Percentiles rank a stretch among this genome's conserved stretches.
phyloP scores from a whole-genome alignment of 2,113 vertebrate genomes.

The Lipotes vexillifer region DNA sequence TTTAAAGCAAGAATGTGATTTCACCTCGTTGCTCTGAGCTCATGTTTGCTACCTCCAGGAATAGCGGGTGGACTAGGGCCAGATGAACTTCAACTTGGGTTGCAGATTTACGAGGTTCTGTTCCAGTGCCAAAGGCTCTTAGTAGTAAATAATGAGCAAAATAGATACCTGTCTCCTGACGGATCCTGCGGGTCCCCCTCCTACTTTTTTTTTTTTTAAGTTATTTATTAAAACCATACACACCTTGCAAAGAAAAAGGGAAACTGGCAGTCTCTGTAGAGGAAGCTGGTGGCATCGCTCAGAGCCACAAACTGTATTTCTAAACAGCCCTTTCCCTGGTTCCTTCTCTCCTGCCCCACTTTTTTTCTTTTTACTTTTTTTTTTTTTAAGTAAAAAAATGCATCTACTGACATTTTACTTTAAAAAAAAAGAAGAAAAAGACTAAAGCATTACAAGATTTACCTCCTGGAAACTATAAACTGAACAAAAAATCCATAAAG shows the following conservation, averaged over 20 bases:
- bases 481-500: slow-evolving; percentile 16
- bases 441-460: background rate
- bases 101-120: slow-evolving; percentile 79
- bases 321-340: slow-evolving; percentile 54
- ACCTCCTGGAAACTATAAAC: slow-evolving; percentile 50
- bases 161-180: slow-evolving; percentile 60
- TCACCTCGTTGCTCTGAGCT: slow-evolving; percentile 62
- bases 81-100: slow-evolving; percentile 77
- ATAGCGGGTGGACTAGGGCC: slow-evolving; percentile 81
- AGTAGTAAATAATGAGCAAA: slow-evolving; percentile 79
- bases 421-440: background rate
- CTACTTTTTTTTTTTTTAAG: background rate
- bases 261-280: slow-evolving; percentile 66
- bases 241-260: slow-evolving; percentile 67
- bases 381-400: background rate
- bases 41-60: slow-evolving; percentile 79
- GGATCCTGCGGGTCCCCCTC: background rate
- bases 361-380: background rate
- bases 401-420: background rate
- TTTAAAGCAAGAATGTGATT: slow-evolving; percentile 62
- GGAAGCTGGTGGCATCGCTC: slow-evolving; percentile 61
- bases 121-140: slow-evolving; percentile 76
- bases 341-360: slow-evolving; percentile 50
- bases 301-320: slow-evolving; percentile 70
- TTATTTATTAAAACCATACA: slow-evolving; percentile 72